A percentile compares a stretch with the other conserved stretches of the same genome.
Evolutionary conservation across 2,888 invertebrate genomes (phyloP).

Genomic region (Rutpela maculata): DNA sequence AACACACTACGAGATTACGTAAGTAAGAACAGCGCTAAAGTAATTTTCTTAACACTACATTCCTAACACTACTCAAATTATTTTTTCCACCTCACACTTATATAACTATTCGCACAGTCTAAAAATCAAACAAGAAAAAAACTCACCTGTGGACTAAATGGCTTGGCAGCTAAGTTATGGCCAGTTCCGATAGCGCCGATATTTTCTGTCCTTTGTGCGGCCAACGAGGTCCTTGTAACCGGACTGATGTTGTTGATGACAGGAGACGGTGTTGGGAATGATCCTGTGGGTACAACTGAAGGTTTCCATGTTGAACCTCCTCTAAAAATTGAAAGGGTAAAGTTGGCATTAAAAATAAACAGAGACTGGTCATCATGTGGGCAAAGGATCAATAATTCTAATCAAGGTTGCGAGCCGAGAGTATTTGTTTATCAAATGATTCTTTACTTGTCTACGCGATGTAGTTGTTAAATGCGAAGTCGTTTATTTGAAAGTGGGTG

Average conservation of each 20-base stretch:
- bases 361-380: constrained; percentile 57
- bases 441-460: constrained; percentile 30
- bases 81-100: too few species aligned
- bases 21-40: too few species aligned
- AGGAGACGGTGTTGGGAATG: constrained; percentile 78
- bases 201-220: constrained; percentile 80
- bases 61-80: too few species aligned
- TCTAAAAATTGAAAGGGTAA: constrained; percentile 74
- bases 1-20: too few species aligned
- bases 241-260: constrained; percentile 79
- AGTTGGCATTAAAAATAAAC: constrained; percentile 55
- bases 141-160: constrained; percentile 77
- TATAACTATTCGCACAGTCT: too few species aligned
- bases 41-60: too few species aligned
- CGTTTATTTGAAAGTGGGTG: too few species aligned
- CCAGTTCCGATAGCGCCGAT: constrained; percentile 85
- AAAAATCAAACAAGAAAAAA: background rate
- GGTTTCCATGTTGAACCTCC: constrained; percentile 95
- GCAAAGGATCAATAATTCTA: constrained; percentile 61
- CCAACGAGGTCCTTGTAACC: constrained; percentile 91
- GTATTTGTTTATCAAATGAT: constrained; percentile 42
- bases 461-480: background rate
- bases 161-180: constrained; percentile 92
- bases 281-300: constrained; percentile 88
- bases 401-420: constrained; percentile 51